phyloP scores from a whole-genome alignment of 1,140 invertebrate species.

The Ostrea edulis region DNA sequence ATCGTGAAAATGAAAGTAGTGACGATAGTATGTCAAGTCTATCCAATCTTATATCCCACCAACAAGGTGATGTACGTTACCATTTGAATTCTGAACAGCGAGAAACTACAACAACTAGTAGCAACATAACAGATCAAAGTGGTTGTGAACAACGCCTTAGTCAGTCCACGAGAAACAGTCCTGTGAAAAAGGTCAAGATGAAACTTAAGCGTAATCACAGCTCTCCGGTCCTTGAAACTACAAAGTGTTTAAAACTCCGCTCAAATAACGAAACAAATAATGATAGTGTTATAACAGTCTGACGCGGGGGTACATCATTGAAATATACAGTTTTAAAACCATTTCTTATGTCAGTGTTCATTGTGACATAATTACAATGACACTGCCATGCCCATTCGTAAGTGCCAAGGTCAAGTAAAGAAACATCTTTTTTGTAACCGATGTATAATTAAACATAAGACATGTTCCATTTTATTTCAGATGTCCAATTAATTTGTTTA shows the following conservation, averaged over 20 bases:
- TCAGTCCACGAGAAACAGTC: neutral
- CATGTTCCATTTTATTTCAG: no score
- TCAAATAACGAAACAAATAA: neutral
- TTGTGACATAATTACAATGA: no score
- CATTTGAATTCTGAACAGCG: slow-evolving; percentile 8
- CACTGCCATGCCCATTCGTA: no score
- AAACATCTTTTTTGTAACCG: no score
- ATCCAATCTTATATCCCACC: neutral
- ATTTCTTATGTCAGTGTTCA: no score
- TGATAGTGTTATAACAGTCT: slow-evolving; percentile 3
- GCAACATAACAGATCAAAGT: neutral
- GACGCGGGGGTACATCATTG: neutral
- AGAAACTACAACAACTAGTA: neutral
- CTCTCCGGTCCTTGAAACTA: neutral
- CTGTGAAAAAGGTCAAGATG: neutral
- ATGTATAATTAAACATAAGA: no score
- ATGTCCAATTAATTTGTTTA: no score
- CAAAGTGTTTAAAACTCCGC: neutral
- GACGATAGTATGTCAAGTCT: slow-evolving; percentile 36
- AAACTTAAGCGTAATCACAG: neutral
- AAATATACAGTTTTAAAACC: no score
- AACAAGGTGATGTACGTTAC: neutral
- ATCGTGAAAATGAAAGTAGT: neutral
- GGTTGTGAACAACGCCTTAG: neutral
- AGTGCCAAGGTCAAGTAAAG: no score